phyloP scores from a whole-genome alignment of 2,888 invertebrate genomes.

The Unio pictorum region DNA sequence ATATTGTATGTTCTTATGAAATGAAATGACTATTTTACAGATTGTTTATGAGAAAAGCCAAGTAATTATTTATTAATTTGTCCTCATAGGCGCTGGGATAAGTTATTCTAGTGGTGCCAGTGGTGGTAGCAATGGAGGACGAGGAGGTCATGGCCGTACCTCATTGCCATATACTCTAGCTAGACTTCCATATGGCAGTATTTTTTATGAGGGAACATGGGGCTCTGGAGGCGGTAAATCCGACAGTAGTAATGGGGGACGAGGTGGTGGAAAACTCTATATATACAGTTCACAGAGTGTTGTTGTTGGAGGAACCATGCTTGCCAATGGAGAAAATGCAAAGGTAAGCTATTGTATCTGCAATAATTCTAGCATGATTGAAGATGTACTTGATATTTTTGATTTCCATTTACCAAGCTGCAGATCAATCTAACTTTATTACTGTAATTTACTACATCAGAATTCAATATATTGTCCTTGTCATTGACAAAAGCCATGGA shows the following conservation, averaged over 20 bases:
- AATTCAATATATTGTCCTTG: no score
- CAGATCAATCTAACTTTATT: no score
- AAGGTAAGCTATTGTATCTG: constrained; percentile 17
- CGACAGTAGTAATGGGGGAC: constrained; percentile 28
- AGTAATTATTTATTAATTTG: no score
- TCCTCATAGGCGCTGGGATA: no score
- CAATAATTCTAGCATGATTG: no score
- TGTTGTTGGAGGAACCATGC: constrained; percentile 14
- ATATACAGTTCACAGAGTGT: constrained; percentile 22
- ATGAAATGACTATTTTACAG: no score
- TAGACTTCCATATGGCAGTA: constrained; percentile 39
- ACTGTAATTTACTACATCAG: no score
- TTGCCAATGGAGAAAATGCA: constrained; percentile 31
- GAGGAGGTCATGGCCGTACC: constrained; percentile 41
- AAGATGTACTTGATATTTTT: no score
- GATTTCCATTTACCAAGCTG: no score
- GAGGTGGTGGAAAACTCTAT: constrained; percentile 48
- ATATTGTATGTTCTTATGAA: no score
- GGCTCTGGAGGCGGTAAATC: constrained; percentile 51
- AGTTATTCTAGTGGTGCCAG: constrained; percentile 29
- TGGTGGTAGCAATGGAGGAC: constrained; percentile 49
- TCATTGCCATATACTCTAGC: constrained; percentile 13
- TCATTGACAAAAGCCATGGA: no score
- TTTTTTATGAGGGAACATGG: constrained; percentile 38
- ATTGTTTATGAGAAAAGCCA: no score